A percentile compares a stretch with the other conserved stretches of the same genome.
These are phyloP conservation scores for Spodoptera frugiperda DNA, from an alignment of 1,140 invertebrate species.

Conservation along the genomic window DNA sequence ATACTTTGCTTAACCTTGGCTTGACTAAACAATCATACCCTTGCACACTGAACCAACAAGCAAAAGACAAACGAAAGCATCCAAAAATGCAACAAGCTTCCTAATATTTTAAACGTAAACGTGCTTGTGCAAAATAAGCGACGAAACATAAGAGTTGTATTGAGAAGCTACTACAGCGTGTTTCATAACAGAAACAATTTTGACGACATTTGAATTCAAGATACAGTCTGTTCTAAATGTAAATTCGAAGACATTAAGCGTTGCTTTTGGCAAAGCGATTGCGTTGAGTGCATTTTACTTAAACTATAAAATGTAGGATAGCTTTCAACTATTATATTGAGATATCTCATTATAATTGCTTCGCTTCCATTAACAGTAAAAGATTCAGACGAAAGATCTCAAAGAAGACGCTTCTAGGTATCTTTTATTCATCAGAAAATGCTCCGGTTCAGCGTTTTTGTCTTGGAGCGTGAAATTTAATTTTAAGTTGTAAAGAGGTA, in stretches of 20 bases:
- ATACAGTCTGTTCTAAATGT: slow-evolving; percentile 54
- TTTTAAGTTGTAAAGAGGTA: neutral
- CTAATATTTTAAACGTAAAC: neutral
- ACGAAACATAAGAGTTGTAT: slow-evolving; percentile 1
- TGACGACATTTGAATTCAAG: slow-evolving; percentile 38
- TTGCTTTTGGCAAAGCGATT: slow-evolving; percentile 30
- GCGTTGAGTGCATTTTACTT: slow-evolving; percentile 47
- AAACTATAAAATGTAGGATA: slow-evolving; percentile 11
- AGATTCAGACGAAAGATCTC: neutral
- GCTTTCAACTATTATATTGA: neutral
- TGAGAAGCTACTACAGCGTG: neutral
- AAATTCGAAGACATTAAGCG: slow-evolving; percentile 51
- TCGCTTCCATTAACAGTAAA: slow-evolving; percentile 22
- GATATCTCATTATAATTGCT: slow-evolving; percentile 12
- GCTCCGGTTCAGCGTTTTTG: neutral
- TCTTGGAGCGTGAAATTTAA: neutral
- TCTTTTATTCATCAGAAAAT: slow-evolving; percentile 33
- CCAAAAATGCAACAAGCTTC: too few relatives aligned
- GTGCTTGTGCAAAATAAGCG: neutral
- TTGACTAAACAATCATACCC: too few relatives aligned
- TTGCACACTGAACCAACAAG: too few relatives aligned
- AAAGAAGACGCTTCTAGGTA: slow-evolving; percentile 4
- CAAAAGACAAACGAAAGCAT: too few relatives aligned
- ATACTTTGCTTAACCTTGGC: too few relatives aligned
- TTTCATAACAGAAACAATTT: slow-evolving; percentile 39